Base-by-base conservation (phyloP, 2,888 invertebrate genomes). In the Artemia sinica region DNA sequence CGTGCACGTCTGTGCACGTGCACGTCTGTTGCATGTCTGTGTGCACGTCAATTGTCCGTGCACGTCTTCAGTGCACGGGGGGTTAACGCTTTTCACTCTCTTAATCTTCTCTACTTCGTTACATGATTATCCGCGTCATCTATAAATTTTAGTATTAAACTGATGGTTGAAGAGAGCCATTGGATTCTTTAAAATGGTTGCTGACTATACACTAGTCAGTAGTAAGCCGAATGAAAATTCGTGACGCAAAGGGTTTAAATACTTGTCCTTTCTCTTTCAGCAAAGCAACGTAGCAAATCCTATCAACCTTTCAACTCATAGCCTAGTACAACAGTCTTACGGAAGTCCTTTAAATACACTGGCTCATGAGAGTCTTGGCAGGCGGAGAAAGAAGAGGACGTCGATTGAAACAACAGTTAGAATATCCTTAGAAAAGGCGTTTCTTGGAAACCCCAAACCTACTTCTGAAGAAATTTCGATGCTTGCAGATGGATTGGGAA, bases 401-500 rank as follows among this genome's bases (percentile, higher is more conserved):
- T 93, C 92, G 73, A 91, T 91, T 77, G 95, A 96, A 79, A 93
- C 94, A 14, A 89, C 88, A 74, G 91, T 95, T 49, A 84, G 95
- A 71, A 89, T 93, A 13, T 91, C 95, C 11, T 82, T 96, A 73
- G 95, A 96, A 79, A 91, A 93, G 79, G 89, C 92, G 65, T 96
- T 96, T 80, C 80, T 91, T 74, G 86, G 87, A 78, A 96, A 96
- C 80, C 93, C 94, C 69, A 96, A 96, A 79, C 95, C 95, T 69
- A 94, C 93, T 65, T 92, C 92, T 69, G 95, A 96, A 79, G 95
- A 96, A 81, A 96, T 98, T 76, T 84, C 89, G 69, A 84, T 89
- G 76, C 82, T 97, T 70, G 94, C 96, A 50, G 93, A 95, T 77
- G 86, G 86, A 73, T 83, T 98, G 71, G 86, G 88, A 76, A 95